Evolutionary conservation across 1,140 invertebrate genomes (phyloP).

Genomic region (Trinorchestia longiramus): DNA sequence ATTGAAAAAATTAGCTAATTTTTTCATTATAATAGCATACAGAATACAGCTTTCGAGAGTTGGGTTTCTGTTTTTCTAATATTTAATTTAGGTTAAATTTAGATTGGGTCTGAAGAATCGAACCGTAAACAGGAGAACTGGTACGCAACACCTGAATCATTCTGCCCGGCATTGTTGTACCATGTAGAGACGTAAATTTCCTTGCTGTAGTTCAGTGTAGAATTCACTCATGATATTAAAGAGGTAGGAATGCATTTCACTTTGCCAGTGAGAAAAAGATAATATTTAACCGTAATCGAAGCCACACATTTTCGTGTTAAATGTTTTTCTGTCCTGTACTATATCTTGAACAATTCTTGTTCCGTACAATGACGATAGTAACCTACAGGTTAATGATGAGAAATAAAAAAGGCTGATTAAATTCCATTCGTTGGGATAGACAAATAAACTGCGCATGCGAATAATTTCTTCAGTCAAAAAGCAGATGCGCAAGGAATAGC

Average conservation of each 20-base stretch:
- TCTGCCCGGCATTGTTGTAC: not conserved
- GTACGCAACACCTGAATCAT: not conserved
- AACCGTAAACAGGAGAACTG: not conserved
- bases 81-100: not conserved
- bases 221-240: too few relatives aligned
- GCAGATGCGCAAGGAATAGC: not conserved
- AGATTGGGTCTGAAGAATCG: not conserved
- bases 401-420: not conserved
- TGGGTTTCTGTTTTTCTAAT: not conserved
- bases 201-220: too few relatives aligned
- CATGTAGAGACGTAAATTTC: not conserved
- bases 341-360: too few relatives aligned
- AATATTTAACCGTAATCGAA: too few relatives aligned
- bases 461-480: not conserved
- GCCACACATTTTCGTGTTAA: too few relatives aligned
- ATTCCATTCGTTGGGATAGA: not conserved
- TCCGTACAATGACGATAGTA: too few relatives aligned
- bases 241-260: not conserved
- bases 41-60: not conserved
- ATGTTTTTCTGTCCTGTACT: too few relatives aligned
- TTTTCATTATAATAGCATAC: not conserved
- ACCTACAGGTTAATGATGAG: too few relatives aligned
- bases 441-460: not conserved
- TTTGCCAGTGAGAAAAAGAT: not conserved
- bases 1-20: not conserved